Base-by-base conservation (phyloP, 2,888 invertebrate species). In the Lucinisca nassula region DNA sequence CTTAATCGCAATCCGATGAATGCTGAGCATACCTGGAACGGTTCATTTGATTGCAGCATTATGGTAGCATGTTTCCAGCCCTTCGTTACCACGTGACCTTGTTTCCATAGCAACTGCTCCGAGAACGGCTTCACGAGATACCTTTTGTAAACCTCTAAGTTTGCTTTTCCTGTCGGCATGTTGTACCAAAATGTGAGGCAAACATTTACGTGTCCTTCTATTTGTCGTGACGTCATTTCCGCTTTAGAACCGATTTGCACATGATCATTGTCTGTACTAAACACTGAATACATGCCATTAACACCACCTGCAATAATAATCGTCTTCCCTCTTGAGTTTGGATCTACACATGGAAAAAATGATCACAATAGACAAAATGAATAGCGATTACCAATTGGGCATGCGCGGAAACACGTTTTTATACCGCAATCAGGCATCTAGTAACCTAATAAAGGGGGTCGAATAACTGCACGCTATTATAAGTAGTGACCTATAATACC, bases 161-260 rank as follows among this genome's bases (percentile, higher is more conserved):
- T 35, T 8, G 88, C 49, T 24, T 51, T 49, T n/a, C 27, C 40
- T 6, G 88, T 83, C n/a, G 88, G 88, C 74, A 85, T 80, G 55
- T 88, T 88, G 70, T 85, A 88, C 51, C 51, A 72, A 30, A 88
- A 88, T n/a, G 79, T 72, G 8, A 88, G 70, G 37, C 88, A 88
- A 1, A 78, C 6, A 1, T 37, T 61, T 0, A 72, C 73, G 35
- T 49, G 32, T 27, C 12, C 14, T 72, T 35, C 1, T 10, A 88
- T 32, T 4, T 45, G 8, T 55, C 32, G 58, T 24, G 88, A 85
- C 55, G 61, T 73, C 35, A 88, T 77, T n/a, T 80, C 75, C 0
- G 73, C 78, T 10, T 30, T 72, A 12, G 77, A 32, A 17, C 85
- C 88, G 0, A 61, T 12, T 24, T 76, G 85, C n/a, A 88, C 88